A percentile compares a stretch with the other conserved stretches of the same genome.
Conservation (phyloP, 2,797 vertebrate genomes). For the Notolepis coatsorum region DNA sequence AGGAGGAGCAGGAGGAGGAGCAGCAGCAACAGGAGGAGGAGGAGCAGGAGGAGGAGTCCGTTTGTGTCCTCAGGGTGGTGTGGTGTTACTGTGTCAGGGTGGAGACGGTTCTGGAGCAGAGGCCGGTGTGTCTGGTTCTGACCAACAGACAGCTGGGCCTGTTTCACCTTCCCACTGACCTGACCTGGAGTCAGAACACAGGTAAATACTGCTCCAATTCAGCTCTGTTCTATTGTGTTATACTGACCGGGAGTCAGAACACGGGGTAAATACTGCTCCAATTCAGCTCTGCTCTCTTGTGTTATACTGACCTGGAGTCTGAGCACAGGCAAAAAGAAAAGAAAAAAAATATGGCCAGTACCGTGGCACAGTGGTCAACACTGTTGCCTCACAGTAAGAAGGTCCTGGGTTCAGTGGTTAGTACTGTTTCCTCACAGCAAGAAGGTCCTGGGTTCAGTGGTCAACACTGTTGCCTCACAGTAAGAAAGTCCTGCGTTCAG, state of each 20-base stretch:
- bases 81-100: constrained; percentile 90
- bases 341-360: too few species aligned
- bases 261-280: constrained; percentile 39
- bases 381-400: too few species aligned
- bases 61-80: constrained; percentile 79
- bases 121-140: constrained; percentile 88
- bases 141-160: constrained; percentile 82
- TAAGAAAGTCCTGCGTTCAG: too few species aligned
- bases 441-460: too few species aligned
- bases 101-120: constrained; percentile 81
- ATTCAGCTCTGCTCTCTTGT: too few species aligned
- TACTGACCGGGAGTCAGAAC: constrained; percentile 58
- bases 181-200: constrained; percentile 50
- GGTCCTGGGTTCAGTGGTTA: too few species aligned
- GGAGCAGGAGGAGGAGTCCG: constrained; percentile 43
- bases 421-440: too few species aligned
- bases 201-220: constrained; percentile 37
- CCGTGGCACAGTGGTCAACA: too few species aligned
- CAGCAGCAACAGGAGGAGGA: constrained; percentile 32
- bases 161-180: constrained; percentile 79
- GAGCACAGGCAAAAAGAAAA: constrained; percentile 53
- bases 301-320: constrained; percentile 63
- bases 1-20: constrained; percentile 61
- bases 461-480: too few species aligned
- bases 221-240: too few species aligned